Base-by-base conservation (phyloP, 2,888 invertebrate species). In the Mallateleia sp. region DNA sequence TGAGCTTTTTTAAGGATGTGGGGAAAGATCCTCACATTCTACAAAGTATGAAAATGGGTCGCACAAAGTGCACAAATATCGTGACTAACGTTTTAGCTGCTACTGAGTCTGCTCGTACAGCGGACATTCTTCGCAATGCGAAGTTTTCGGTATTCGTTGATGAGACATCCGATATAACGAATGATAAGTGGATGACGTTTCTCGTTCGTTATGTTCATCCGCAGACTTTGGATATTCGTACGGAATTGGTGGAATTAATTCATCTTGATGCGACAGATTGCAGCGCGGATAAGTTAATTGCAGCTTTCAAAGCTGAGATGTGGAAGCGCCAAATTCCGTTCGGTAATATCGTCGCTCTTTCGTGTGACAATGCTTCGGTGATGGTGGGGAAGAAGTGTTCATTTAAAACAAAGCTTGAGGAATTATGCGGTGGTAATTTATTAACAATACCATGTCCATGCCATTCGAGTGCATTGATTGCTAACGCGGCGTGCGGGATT, bases 381-480 rank as follows among this genome's bases (percentile, higher is more conserved):
- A 71, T 71, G 56, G 42, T 18, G 7, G 71, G 54, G 2, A 24
- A 25, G 11, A n/a, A n/a, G 22, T n/a, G 9, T 2, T 71, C 71
- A 18, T 64, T 56, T 20, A 66, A 32, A 22, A 42, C 60, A 20
- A 54, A 18, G 38, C 56, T 67, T 47, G 67, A 15, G 32, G 3
- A 52, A 47, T 9, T 32, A 2, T 67, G 67, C n/a, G 18, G 18
- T 7, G 3, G 81, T 81, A 14, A 54, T 79, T 34, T 45, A 50
- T 24, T 85, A 24, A 69, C 72, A 9, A 25, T 79, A 28, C 71
- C 81, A 20, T 89, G 82, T 47, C 47, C 78, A 15, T 89, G 85
- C 25, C 88, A 88, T 84, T 78, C 78, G 9, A 67, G 62, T 18
- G 77, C 72, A n/a, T 78, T 87, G 18, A 74, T 67, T 38, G 89